These are phyloP conservation scores for Ectemnius lituratus DNA, from an alignment of 2,888 invertebrate genomes.

Conservation along the genomic window DNA sequence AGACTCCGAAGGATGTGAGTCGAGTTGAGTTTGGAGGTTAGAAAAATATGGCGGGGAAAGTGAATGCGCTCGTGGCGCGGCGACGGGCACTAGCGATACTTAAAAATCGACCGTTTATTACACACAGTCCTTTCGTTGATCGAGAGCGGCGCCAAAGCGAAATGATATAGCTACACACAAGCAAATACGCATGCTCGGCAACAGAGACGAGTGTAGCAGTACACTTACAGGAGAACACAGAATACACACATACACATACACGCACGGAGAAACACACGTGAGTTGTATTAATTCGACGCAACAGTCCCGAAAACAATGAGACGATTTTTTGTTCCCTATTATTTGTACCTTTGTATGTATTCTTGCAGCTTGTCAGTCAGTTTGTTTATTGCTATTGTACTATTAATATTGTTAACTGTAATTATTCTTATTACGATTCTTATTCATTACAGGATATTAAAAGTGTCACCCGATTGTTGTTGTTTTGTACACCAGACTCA, in stretches of 20 bases:
- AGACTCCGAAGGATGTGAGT: neutral
- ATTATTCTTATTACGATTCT: conserved; percentile 36
- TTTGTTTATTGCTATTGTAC: conserved; percentile 56
- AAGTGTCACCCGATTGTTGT: conserved; percentile 25
- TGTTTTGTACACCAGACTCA: conserved; percentile 36
- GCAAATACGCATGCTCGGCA: neutral
- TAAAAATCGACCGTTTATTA: conserved; percentile 44
- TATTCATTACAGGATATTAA: conserved; percentile 29
- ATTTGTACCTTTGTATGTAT: conserved; percentile 65
- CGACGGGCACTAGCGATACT: conserved; percentile 51
- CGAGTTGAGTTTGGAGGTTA: neutral
- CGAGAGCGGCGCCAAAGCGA: conserved; percentile 53
- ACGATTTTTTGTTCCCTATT: conserved; percentile 55
- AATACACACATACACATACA: conserved; percentile 18
- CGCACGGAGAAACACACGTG: conserved; percentile 18
- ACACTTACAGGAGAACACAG: conserved; percentile 5
- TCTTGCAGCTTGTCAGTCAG: conserved; percentile 62
- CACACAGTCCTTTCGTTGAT: conserved; percentile 60
- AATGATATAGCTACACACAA: conserved; percentile 33
- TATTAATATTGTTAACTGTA: conserved; percentile 32
- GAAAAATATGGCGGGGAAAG: neutral
- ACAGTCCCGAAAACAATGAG: conserved; percentile 39
- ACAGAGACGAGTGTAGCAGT: conserved; percentile 17
- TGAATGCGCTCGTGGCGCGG: conserved; percentile 39
- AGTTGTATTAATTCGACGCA: conserved; percentile 45